A percentile compares a stretch with the other conserved stretches of the same genome.
Conservation (phyloP, 1,140 invertebrate species). For the Popillia japonica region DNA sequence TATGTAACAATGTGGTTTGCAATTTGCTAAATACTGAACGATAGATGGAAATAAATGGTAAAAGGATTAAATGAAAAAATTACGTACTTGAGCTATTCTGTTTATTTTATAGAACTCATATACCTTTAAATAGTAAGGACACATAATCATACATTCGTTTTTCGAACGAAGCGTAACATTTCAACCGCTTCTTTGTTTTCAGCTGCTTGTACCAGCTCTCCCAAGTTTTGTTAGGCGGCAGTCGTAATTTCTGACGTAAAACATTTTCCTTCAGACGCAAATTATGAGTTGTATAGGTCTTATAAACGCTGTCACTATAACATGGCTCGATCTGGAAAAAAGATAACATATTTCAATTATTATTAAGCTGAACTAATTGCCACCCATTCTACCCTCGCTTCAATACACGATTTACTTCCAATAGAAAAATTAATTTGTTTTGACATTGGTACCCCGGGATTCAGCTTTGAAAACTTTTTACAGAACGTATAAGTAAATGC, state of each 20-base stretch:
- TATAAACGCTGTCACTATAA: slow-evolving; percentile 40
- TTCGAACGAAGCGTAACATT: slow-evolving; percentile 42
- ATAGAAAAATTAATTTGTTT: no score
- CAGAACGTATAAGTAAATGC: no score
- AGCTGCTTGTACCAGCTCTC: slow-evolving; percentile 40
- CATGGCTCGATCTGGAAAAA: background rate
- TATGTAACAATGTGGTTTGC: no score
- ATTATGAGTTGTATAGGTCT: slow-evolving; percentile 47
- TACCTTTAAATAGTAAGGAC: background rate
- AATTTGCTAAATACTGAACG: no score
- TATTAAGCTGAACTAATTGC: no score
- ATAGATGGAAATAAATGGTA: no score
- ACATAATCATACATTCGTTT: slow-evolving; percentile 8
- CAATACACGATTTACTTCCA: no score
- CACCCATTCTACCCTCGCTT: no score
- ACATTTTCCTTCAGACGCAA: slow-evolving; percentile 49
- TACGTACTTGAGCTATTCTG: no score
- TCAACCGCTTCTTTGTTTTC: slow-evolving; percentile 45
- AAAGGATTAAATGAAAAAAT: no score
- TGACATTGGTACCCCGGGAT: no score
- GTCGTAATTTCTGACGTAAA: slow-evolving; percentile 41
- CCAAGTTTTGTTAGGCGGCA: slow-evolving; percentile 43
- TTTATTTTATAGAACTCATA: background rate
- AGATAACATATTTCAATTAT: background rate
- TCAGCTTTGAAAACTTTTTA: no score